phyloP scores from a whole-genome alignment of 1,140 invertebrate genomes.

The Cotesia typhae region DNA sequence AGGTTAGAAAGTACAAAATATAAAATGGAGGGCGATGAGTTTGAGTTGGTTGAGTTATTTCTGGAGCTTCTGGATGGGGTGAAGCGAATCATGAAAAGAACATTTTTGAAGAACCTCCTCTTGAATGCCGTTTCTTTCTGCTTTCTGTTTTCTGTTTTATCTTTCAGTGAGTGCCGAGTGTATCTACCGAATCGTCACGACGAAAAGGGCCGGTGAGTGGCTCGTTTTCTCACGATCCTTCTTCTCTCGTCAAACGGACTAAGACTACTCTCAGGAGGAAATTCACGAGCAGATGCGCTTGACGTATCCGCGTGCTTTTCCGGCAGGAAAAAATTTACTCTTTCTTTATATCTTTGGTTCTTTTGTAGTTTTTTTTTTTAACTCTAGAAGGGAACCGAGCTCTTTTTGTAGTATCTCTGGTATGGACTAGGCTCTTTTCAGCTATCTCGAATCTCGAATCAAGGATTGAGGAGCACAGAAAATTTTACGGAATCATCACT shows the following conservation, averaged over 20 bases:
- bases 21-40: background rate
- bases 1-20: background rate
- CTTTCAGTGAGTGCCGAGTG: constrained; percentile 1
- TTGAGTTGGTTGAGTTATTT: constrained; percentile 32
- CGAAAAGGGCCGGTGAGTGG: background rate
- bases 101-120: constrained; percentile 37
- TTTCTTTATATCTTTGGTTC: constrained; percentile 10
- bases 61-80: constrained; percentile 10
- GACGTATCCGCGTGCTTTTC: constrained; percentile 31
- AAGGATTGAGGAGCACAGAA: constrained; percentile 4
- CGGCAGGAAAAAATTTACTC: constrained; percentile 8
- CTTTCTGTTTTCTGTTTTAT: background rate
- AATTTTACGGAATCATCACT: constrained; percentile 20
- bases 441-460: background rate
- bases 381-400: background rate
- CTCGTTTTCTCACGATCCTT: constrained; percentile 36
- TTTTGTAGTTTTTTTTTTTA: background rate
- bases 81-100: constrained; percentile 35
- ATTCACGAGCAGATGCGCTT: constrained; percentile 39
- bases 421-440: background rate
- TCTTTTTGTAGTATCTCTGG: no score
- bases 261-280: constrained; percentile 25
- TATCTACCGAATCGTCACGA: no score
- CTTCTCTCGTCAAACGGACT: constrained; percentile 34
- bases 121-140: background rate